Base-by-base conservation (phyloP, 2,888 invertebrate genomes). In the Nomada fabriciana region DNA sequence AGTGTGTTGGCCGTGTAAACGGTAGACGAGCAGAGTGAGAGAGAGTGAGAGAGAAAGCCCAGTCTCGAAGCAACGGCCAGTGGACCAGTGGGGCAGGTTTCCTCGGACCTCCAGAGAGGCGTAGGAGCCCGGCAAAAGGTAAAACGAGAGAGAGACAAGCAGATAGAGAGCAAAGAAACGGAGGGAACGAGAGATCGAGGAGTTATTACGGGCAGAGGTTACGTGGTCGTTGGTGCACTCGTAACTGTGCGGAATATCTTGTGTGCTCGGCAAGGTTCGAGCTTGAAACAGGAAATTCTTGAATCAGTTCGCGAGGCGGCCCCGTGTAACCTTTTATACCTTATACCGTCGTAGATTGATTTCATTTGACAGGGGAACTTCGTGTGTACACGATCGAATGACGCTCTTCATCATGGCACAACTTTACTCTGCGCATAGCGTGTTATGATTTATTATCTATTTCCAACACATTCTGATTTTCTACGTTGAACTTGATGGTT, bases 1-100 rank as follows among this genome's bases (percentile, higher is more conserved):
- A 76, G 83, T 82, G 82, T 84, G 86, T 83, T 81, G 85, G 61
- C 64, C 88, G 77, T 88, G 89, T 90, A 88, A 89, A 89, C 89
- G 86, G 88, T 88, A 89, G 89, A 88, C 73, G 75, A 77, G 73
- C 80, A 61, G 82, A 82, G 76, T 53, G 53, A 36, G 7, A 36
- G 36, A 36, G 36, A 36, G 36, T 7, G 0, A 47, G 47, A 3
- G 10, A 47, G 47, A 47, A 59, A 73, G 77, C 23, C 59, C 78
- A 60, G 74, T 50, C 60, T 77, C 74, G 78, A 65, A 80, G 80
- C 73, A 70, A 59, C 82, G 78, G 75, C 78, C 78, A 80, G 82
- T 77, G 75, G 85, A 86, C 85, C 79, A 86, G 85, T 73, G 83
- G 83, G 85, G 83, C 89, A 85, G 80, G 88, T 89, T 88, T 81